These are phyloP conservation scores for Eclectus roratus DNA, from an alignment of 2,113 vertebrate species.

Conservation along the genomic window DNA sequence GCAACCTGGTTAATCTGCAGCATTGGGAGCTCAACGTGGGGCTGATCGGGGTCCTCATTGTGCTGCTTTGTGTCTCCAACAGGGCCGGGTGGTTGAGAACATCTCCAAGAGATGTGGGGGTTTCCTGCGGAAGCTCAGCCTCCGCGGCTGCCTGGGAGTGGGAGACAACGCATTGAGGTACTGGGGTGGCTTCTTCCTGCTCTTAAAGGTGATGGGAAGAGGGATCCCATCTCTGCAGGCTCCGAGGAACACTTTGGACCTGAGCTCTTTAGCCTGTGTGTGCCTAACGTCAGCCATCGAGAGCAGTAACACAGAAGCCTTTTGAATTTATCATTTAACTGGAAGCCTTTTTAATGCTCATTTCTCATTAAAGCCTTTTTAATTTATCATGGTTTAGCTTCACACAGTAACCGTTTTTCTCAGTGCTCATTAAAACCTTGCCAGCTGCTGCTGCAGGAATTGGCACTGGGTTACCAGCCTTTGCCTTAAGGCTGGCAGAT, in stretches of 20 bases:
- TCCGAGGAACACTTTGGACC: accelerated
- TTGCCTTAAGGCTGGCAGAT: neutral
- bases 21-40: accelerated
- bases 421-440: neutral
- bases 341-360: neutral
- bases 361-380: neutral
- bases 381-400: neutral
- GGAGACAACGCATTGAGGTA: slow-evolving; percentile 97
- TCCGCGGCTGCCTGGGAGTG: slow-evolving; percentile 91
- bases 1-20: accelerated
- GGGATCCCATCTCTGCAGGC: accelerated
- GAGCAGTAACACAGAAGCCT: neutral
- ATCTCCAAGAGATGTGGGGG: slow-evolving; percentile 99
- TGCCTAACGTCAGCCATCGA: accelerated
- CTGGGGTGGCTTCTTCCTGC: neutral
- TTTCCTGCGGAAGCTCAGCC: slow-evolving; percentile 93
- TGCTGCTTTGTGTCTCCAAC: neutral
- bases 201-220: neutral
- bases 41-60: accelerated
- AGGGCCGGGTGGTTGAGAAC: slow-evolving; percentile 98
- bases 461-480: neutral
- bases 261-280: accelerated
- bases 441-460: neutral
- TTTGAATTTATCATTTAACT: neutral
- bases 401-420: neutral